These are phyloP conservation scores for Alligator sinensis DNA, from an alignment of 2,113 vertebrate genomes.

Conservation along the genomic window DNA sequence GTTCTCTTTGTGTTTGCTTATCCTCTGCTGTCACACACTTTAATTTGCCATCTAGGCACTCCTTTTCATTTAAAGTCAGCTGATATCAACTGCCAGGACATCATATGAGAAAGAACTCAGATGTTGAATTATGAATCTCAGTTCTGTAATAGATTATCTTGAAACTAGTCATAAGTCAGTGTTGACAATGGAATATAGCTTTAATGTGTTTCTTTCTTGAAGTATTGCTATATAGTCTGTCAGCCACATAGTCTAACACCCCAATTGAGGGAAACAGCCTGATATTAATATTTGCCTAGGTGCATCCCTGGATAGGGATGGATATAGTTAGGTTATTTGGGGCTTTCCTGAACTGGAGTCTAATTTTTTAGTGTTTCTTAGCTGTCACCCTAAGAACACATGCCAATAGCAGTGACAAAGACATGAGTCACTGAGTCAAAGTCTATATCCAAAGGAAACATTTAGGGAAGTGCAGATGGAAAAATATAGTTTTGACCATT, in stretches of 20 bases:
- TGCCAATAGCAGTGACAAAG: too few relatives aligned
- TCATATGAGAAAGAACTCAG: neutral
- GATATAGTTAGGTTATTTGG: neutral
- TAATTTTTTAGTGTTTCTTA: too few relatives aligned
- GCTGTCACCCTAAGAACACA: too few relatives aligned
- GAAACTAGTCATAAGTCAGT: neutral
- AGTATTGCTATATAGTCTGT: neutral
- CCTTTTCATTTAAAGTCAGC: neutral
- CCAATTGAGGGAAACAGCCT: neutral
- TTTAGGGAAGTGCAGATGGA: neutral
- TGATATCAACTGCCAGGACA: neutral
- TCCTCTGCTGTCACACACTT: slow-evolving; percentile 99
- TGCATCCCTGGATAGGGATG: neutral
- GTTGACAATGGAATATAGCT: neutral
- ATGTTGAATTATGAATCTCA: too few relatives aligned
- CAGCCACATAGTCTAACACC: neutral
- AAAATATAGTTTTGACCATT: neutral
- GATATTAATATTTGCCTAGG: neutral
- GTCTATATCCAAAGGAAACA: too few relatives aligned
- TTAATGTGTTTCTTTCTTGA: rapidly evolving
- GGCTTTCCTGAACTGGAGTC: too few relatives aligned
- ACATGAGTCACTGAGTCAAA: too few relatives aligned
- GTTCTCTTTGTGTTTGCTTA: slow-evolving; percentile 99
- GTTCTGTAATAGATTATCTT: neutral
- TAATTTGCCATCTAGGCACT: slow-evolving; percentile 89